Conservation (phyloP, 2,888 invertebrate genomes). For the Heteromurus nitidus region DNA sequence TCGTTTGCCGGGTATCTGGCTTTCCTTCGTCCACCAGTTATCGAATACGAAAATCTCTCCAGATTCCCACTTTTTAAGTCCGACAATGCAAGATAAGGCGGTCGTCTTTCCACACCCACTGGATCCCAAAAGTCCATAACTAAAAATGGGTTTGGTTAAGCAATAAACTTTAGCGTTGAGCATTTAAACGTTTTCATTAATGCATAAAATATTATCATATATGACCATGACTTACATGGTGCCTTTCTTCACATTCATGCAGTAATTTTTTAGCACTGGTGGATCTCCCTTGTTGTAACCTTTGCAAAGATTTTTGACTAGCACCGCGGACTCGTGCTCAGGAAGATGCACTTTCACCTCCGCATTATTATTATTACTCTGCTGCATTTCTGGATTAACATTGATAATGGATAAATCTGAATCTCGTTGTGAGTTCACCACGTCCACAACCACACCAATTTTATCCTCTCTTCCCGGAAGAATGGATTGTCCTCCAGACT, state of each 20-base stretch:
- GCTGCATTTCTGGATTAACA: not conserved
- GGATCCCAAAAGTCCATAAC: constrained; percentile 23
- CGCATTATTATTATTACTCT: not conserved
- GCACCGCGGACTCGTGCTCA: constrained; percentile 57
- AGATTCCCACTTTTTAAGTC: constrained; percentile 87
- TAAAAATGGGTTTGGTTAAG: not conserved
- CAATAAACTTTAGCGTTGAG: too few species aligned
- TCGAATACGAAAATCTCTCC: constrained; percentile 94
- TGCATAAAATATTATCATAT: not conserved
- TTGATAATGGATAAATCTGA: constrained; percentile 19
- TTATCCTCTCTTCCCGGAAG: too few species aligned
- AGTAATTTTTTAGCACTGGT: constrained; percentile 43
- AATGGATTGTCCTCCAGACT: too few species aligned
- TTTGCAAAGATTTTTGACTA: constrained; percentile 51
- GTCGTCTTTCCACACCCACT: constrained; percentile 87
- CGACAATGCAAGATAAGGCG: constrained; percentile 91
- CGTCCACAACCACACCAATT: not conserved
- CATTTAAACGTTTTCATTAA: not conserved
- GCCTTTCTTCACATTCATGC: constrained; percentile 50
- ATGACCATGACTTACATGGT: constrained; percentile 44
- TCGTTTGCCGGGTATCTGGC: constrained; percentile 91
- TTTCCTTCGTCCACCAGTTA: constrained; percentile 83
- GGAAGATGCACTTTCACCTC: too few species aligned
- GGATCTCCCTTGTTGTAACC: constrained; percentile 45
- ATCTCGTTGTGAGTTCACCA: not conserved